Evolutionary conservation across 1,140 invertebrate species (phyloP).

Genomic region (Conopomorpha cramerella): DNA sequence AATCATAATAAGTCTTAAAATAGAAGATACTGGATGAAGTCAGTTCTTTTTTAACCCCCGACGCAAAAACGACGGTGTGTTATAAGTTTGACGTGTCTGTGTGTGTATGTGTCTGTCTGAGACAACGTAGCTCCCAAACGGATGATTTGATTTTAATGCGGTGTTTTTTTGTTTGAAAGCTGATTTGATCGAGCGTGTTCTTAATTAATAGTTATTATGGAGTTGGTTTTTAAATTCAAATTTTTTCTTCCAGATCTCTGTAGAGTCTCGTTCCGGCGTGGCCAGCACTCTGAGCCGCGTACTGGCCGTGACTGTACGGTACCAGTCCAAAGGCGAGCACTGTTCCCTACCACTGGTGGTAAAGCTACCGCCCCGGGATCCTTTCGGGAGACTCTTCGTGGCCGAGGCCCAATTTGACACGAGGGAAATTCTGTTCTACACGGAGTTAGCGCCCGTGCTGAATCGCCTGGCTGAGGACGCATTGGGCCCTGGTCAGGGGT

Average conservation of each 20-base stretch:
- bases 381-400: constrained; percentile 75
- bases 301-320: constrained; percentile 37
- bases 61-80: no score
- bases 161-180: no score
- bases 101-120: no score
- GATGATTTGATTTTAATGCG: no score
- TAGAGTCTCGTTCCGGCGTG: constrained; percentile 36
- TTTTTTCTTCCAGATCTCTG: constrained; percentile 23
- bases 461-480: constrained; percentile 49
- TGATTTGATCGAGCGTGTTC: no score
- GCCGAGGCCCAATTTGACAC: constrained; percentile 82
- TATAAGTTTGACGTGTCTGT: no score
- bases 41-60: no score
- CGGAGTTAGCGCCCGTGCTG: constrained; percentile 63
- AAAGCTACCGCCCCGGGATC: constrained; percentile 76
- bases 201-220: no score
- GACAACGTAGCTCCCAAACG: no score
- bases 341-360: constrained; percentile 66
- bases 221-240: no score
- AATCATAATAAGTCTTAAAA: no score
- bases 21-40: no score
- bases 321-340: constrained; percentile 28
- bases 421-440: constrained; percentile 83
- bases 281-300: constrained; percentile 41
- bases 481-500: constrained; percentile 45